A percentile compares a stretch with the other conserved stretches of the same genome.
Conservation (phyloP, 2,113 vertebrate genomes). For the Panthera uncia region DNA sequence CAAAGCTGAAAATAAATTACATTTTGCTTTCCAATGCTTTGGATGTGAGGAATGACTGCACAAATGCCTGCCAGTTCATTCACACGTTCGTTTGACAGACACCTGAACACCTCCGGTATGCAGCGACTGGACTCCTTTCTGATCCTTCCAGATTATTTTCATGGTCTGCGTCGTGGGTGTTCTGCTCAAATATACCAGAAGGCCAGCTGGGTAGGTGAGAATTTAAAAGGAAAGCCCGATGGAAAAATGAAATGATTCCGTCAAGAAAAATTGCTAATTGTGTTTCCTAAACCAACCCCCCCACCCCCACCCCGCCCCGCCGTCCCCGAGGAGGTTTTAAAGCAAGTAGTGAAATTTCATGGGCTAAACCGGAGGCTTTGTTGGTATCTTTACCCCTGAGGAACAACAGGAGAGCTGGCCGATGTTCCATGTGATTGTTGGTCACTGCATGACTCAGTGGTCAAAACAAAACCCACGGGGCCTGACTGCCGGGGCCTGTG, state of each 20-base stretch:
- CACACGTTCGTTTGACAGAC: not conserved
- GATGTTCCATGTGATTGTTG: conserved; percentile 17
- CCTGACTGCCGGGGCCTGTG: conserved; percentile 31
- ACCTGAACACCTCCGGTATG: not conserved
- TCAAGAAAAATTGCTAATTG: conserved; percentile 42
- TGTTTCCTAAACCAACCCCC: not conserved
- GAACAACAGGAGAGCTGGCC: not conserved
- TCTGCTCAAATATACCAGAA: not conserved
- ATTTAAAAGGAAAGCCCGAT: conserved; percentile 33
- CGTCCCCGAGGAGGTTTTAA: not conserved
- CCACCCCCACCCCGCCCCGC: not conserved
- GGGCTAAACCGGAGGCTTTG: not conserved
- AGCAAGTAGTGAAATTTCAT: conserved; percentile 30
- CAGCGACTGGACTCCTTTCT: not conserved
- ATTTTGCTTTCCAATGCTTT: not conserved
- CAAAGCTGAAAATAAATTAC: not conserved
- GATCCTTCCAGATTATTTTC: not conserved
- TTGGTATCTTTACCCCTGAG: conserved; percentile 42
- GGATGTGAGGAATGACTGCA: not conserved
- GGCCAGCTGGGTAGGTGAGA: not conserved
- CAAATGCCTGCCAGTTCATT: not conserved
- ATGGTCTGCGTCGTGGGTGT: not conserved
- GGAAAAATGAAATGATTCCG: conserved; percentile 27
- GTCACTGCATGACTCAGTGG: conserved; percentile 58
- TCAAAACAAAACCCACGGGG: conserved; percentile 58